These are phyloP conservation scores for Oligia fasciuncula DNA, from an alignment of 2,888 invertebrate genomes.

Conservation along the genomic window DNA sequence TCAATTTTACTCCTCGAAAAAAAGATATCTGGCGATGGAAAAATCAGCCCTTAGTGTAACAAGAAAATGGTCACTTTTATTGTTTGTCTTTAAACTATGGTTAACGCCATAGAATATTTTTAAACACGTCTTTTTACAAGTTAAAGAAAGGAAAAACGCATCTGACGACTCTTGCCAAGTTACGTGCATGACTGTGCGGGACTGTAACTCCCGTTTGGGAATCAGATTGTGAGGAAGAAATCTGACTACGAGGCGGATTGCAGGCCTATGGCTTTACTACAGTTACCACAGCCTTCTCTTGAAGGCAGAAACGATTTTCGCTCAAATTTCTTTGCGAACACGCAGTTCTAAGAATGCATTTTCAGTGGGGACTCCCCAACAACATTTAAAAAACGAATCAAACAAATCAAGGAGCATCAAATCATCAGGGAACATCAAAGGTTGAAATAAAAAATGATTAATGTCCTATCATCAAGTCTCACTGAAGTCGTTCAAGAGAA, in stretches of 20 bases:
- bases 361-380: neutral
- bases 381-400: conserved; percentile 18
- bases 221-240: neutral
- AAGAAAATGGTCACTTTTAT: too few relatives aligned
- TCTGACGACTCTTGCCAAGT: too few relatives aligned
- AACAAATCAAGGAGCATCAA: conserved; percentile 16
- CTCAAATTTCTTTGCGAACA: neutral
- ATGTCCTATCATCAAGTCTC: conserved; percentile 33
- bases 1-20: too few relatives aligned
- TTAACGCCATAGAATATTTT: too few relatives aligned
- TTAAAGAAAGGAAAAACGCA: too few relatives aligned
- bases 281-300: neutral
- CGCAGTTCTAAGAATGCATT: neutral
- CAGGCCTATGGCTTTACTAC: neutral
- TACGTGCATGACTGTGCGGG: too few relatives aligned
- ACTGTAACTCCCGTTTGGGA: neutral
- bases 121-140: too few relatives aligned
- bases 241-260: neutral
- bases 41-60: too few relatives aligned
- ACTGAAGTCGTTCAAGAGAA: conserved; percentile 44
- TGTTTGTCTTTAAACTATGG: too few relatives aligned
- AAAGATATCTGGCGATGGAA: too few relatives aligned
- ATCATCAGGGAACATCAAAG: conserved; percentile 16
- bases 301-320: neutral
- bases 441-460: conserved; percentile 34